These are phyloP conservation scores for Apogon talboti DNA, from an alignment of 2,797 vertebrate species.

Conservation along the genomic window DNA sequence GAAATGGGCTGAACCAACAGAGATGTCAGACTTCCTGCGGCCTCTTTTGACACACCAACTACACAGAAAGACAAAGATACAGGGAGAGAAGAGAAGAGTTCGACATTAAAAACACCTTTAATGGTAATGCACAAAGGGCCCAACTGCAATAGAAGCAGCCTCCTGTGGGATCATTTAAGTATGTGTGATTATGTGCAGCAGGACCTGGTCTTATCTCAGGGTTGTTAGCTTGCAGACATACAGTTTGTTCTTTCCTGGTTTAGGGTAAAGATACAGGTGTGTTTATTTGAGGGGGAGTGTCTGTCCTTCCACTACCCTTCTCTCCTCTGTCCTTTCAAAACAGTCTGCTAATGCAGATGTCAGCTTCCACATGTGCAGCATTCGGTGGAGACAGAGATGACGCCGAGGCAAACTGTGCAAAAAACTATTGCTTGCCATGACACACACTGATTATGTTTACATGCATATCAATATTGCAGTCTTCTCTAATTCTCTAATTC, in stretches of 20 bases:
- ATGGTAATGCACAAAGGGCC: not conserved
- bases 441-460: too few species aligned
- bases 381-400: not conserved
- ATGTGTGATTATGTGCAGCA: slow-evolving; percentile 3
- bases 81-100: not conserved
- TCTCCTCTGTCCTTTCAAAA: slow-evolving; percentile 3
- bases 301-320: not conserved
- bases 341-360: slow-evolving; percentile 53
- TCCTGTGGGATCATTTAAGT: too few species aligned
- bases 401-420: not conserved
- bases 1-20: slow-evolving; percentile 94
- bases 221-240: slow-evolving; percentile 5
- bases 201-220: slow-evolving; percentile 11
- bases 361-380: slow-evolving; percentile 54
- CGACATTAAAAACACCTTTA: too few species aligned
- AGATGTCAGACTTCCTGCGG: slow-evolving; percentile 80
- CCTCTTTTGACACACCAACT: slow-evolving; percentile 85
- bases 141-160: too few species aligned
- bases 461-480: too few species aligned
- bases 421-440: too few species aligned
- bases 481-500: too few species aligned
- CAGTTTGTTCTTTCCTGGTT: slow-evolving; percentile 28
- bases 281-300: not conserved
- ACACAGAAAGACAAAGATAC: slow-evolving; percentile 19
- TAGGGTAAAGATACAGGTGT: slow-evolving; percentile 14